Evolutionary conservation across 2,888 invertebrate species (phyloP).

Genomic region (Schizaphis graminum): DNA sequence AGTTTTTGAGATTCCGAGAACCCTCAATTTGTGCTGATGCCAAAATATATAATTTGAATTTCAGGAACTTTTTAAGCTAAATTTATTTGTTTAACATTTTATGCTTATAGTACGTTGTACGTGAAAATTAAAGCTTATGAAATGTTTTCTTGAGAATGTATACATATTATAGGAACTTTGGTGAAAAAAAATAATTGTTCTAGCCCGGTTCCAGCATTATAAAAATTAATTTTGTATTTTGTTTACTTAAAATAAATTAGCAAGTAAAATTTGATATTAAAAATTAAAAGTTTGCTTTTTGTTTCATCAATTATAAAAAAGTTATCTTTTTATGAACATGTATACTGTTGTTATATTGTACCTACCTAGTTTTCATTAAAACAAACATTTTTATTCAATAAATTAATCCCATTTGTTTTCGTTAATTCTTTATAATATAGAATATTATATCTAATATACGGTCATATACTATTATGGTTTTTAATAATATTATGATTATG

Average conservation of each 20-base stretch:
- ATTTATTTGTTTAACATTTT: background rate
- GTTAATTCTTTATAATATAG: too few species aligned
- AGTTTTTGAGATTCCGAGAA: background rate
- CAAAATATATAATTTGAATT: constrained; percentile 7
- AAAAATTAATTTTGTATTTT: background rate
- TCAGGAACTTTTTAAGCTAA: background rate
- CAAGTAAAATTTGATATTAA: background rate
- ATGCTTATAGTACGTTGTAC: background rate
- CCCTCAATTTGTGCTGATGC: background rate
- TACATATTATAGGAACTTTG: background rate
- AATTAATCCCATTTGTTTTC: background rate
- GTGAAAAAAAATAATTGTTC: background rate
- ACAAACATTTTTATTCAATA: background rate
- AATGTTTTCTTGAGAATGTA: background rate
- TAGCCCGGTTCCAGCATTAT: background rate
- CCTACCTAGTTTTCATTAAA: constrained; percentile 7
- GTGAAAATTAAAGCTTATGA: background rate
- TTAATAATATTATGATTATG: background rate
- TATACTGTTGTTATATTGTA: background rate
- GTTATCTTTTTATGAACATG: constrained; percentile 7
- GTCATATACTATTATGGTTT: background rate
- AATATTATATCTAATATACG: too few species aligned
- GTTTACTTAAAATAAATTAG: constrained; percentile 26
- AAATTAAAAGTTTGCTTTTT: constrained; percentile 4
- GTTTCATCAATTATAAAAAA: background rate